Base-by-base conservation (phyloP, 2,113 vertebrate genomes). In the Nothoprocta pentlandii region DNA sequence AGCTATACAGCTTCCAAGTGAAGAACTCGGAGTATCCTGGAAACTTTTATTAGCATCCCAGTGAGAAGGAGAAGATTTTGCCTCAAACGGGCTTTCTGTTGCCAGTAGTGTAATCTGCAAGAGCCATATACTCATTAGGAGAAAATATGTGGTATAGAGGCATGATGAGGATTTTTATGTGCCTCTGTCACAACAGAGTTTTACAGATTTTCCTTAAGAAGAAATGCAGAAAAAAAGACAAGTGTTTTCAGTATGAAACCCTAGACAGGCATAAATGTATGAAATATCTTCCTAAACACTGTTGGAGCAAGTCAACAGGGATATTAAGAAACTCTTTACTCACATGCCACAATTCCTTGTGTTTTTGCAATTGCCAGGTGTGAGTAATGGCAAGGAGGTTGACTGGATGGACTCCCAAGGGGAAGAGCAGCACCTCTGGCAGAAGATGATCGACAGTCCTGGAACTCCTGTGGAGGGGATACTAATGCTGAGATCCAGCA, bases 381-480 rank as follows among this genome's bases (percentile, higher is more conserved):
- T 98, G 69, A 99, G 99, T 96, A 98, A 99, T 46, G 99, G 98
- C 56, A 99, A 98, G 56, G 98, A 98, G 20, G 99, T 99, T 25
- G 98, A 99, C 95, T 99, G 99, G 99, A 99, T 99, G 98, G 99
- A 99, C 96, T 98, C 99, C 14, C 98, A 95, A 8, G 99, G 99
- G 23, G 99, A 99, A 95, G 99, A 99, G 66, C 99, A 98, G 94
- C 97, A 94, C 44, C 97, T 99, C 69, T 99, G 99, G 99, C 99
- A 99, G 85, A 98, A 97, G 95, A 99, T 99, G 99, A 98, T 98
- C 10, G 98, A 99, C 93, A 99, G 98, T 80, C 99, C 99, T 0
- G 99, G 99, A 80, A 96, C 95, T 93, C 97, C 98, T 25, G 98
- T 99, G 36, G 99, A 99, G 97, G 99, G 99, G 10, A 98, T 98